Evolutionary conservation across 1,140 invertebrate species (phyloP), one percentile per base, ranked within the genome.

Genomic region (Tribolium castaneum): DNA sequence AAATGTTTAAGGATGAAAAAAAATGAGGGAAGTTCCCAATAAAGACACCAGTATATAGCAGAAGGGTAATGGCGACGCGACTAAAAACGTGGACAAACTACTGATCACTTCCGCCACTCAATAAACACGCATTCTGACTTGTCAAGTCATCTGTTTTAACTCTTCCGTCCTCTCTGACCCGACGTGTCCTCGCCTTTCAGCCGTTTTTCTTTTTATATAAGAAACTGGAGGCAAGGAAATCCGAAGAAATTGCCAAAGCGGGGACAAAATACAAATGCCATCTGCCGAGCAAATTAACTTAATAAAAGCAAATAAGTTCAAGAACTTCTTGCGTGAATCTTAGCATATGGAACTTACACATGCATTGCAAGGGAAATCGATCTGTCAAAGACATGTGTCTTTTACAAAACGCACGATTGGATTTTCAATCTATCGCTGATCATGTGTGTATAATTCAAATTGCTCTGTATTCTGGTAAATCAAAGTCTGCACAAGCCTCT

Each of bases 1-100:
- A 79, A 79, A 79, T 79, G 78, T 79, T 79, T 79, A 77, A 76
- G 73, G 54, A 72, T 19, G 74, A 71, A 49, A 76, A 79, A 79
- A 79, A 76, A 76, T 70, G 75, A 34, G 73, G 35, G 30, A 71
- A 76, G 74, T 76, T 76, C 74, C 70, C 75, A 79, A 79, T 79
- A 79, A 79, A 76, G 77, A 75, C 56, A 70, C 56, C 56, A 70
- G 75, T 14, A 73, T 71, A 54, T 13, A 45, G 72, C 45, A 25
- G 70, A 59, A 45, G 66, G 78, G 59, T 51, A 70, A 66, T 76
- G 78, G 74, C 70, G 78, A 79, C 74, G 78, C 78, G 39, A 76
- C 62, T 59, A n/a, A 59, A 50, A 70, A 79, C 78, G 78, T 79
- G 78, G 74, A 13, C 78, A 74, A 79, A 79, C 74, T 79, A 76